These are phyloP conservation scores for Rhinolophus sinicus DNA, from an alignment of 2,113 vertebrate genomes.

Conservation along the genomic window DNA sequence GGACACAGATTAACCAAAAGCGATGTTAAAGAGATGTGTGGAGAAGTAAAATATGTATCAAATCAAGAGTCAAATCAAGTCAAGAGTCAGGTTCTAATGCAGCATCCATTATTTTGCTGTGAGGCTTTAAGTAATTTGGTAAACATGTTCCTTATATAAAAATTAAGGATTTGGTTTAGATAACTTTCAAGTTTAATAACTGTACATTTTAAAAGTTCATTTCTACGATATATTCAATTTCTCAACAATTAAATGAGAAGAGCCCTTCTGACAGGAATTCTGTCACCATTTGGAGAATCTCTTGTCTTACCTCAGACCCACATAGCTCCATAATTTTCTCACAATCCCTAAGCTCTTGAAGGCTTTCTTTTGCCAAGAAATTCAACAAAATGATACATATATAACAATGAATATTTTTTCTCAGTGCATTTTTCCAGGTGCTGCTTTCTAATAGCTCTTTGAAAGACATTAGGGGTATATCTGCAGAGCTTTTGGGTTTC, in stretches of 20 bases:
- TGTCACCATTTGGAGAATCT: neutral
- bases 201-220: neutral
- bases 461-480: conserved; percentile 49
- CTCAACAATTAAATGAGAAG: neutral
- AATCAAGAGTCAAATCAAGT: neutral
- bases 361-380: neutral
- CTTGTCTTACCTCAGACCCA: neutral
- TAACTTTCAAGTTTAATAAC: neutral
- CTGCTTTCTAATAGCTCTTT: conserved; percentile 54
- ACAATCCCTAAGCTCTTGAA: neutral
- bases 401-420: neutral
- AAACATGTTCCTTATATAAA: neutral
- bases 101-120: neutral
- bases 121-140: neutral
- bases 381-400: neutral
- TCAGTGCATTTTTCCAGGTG: neutral
- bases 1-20: neutral
- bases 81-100: neutral
- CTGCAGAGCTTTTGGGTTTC: conserved; percentile 55
- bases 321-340: neutral
- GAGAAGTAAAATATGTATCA: neutral
- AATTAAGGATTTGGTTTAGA: neutral
- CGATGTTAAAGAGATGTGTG: neutral
- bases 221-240: neutral
- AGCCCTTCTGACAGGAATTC: neutral